phyloP scores from a whole-genome alignment of 2,888 invertebrate species.

The Drosophila formosana region DNA sequence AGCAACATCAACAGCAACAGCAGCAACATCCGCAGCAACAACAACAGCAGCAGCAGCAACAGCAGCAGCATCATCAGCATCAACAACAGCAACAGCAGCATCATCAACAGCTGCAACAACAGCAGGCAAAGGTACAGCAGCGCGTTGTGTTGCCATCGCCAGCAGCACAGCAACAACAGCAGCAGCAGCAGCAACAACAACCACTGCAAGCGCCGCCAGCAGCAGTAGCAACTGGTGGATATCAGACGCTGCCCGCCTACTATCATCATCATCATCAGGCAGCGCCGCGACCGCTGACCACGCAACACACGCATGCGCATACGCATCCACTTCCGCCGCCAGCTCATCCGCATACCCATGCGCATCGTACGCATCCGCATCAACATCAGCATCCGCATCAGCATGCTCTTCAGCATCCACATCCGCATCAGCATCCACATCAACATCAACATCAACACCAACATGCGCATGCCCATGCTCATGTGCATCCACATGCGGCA shows the following conservation, averaged over 20 bases:
- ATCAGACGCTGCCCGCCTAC: conserved; percentile 56
- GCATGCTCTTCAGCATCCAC: conserved; percentile 29
- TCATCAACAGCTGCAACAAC: conserved; percentile 7
- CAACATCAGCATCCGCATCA: conserved; percentile 38
- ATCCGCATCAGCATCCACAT: conserved; percentile 48
- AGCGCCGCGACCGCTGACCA: conserved; percentile 34
- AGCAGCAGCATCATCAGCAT: conserved; percentile 2
- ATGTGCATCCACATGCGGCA: conserved; percentile 42
- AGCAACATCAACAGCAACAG: conserved; percentile 1
- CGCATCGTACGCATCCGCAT: conserved; percentile 42
- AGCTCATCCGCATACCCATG: conserved; percentile 25
- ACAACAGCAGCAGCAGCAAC: conserved; percentile 11
- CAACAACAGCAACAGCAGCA: conserved; percentile 8
- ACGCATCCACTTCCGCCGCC: conserved; percentile 36
- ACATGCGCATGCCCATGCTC: conserved; percentile 42
- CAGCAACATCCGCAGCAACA: conserved; percentile 6
- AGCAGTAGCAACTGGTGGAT: conserved; percentile 26
- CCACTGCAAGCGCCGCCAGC: conserved; percentile 10
- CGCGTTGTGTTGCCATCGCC: conserved; percentile 19
- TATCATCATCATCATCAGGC: conserved; percentile 57
- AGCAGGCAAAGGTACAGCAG: conserved; percentile 14
- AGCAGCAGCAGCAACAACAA: conserved; percentile 1
- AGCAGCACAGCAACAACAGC: conserved; percentile 13
- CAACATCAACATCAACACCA: conserved; percentile 37
- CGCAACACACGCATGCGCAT: conserved; percentile 38